A percentile compares a stretch with the other conserved stretches of the same genome.
These are phyloP conservation scores for Hippolais icterina DNA, from an alignment of 2,113 vertebrate species.

Conservation along the genomic window DNA sequence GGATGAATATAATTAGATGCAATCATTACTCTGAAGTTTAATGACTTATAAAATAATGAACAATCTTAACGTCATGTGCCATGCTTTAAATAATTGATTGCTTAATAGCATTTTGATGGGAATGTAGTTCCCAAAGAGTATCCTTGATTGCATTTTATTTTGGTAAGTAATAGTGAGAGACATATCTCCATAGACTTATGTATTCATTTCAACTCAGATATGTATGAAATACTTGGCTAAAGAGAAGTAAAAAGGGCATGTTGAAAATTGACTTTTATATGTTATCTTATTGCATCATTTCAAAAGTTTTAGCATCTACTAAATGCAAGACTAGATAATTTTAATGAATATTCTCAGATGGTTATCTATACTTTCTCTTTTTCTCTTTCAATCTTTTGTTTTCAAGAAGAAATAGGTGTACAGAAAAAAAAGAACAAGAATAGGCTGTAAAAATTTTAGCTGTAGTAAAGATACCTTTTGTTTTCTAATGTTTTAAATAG, in stretches of 20 bases:
- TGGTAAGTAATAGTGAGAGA: background rate
- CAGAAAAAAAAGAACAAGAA: background rate
- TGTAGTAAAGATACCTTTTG: background rate
- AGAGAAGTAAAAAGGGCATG: background rate
- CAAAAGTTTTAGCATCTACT: background rate
- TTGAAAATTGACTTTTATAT: background rate
- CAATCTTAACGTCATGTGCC: background rate
- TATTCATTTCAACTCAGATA: background rate
- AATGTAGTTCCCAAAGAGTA: background rate
- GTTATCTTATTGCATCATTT: background rate
- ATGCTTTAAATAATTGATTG: conserved; percentile 38
- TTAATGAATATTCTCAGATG: background rate
- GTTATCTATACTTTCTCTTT: background rate
- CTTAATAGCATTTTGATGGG: conserved; percentile 7
- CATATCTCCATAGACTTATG: background rate
- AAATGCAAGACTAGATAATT: background rate
- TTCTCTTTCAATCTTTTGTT: background rate
- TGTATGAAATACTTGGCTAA: background rate
- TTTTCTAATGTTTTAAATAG: background rate
- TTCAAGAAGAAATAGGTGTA: background rate
- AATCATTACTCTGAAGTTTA: background rate
- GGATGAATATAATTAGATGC: background rate
- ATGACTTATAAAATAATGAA: conserved; percentile 2
- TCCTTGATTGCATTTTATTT: conserved; percentile 17
- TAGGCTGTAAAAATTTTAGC: background rate